These are phyloP conservation scores for Leptothorax acervorum DNA, from an alignment of 2,888 invertebrate species.

Conservation along the genomic window DNA sequence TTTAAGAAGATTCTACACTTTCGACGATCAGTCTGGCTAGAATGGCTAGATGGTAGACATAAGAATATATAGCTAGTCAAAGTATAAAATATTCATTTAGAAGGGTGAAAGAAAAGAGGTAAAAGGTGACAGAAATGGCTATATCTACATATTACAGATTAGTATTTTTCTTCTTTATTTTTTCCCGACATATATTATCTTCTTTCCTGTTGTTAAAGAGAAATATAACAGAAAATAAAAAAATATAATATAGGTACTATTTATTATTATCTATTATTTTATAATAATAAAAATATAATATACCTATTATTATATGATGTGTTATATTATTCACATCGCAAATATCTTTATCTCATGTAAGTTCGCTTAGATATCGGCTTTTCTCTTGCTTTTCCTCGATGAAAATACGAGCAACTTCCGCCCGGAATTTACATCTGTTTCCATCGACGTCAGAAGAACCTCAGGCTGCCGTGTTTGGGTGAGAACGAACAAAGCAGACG, in stretches of 20 bases:
- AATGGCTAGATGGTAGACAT: not conserved
- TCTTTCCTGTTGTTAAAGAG: not conserved
- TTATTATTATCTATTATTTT: not conserved
- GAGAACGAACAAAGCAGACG: constrained; percentile 39
- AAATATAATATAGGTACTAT: not conserved
- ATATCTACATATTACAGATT: not conserved
- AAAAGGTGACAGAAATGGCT: not conserved
- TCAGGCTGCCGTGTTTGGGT: constrained; percentile 19
- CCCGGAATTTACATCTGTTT: constrained; percentile 71
- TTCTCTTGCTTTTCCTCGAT: not conserved
- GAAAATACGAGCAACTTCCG: constrained; percentile 59
- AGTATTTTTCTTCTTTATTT: not conserved
- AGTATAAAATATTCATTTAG: not conserved
- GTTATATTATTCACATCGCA: not conserved
- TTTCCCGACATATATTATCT: not conserved
- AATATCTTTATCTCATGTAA: not conserved
- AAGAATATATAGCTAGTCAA: not conserved
- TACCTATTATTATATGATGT: not conserved
- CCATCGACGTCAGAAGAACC: constrained; percentile 52
- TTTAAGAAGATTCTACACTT: constrained; percentile 32
- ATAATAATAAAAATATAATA: not conserved
- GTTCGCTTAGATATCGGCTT: constrained; percentile 56
- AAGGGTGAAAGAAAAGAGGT: not conserved
- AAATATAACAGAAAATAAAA: not conserved
- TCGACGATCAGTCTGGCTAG: not conserved